Base-by-base conservation (phyloP, 2,113 vertebrate genomes). In the Rutilus rutilus region DNA sequence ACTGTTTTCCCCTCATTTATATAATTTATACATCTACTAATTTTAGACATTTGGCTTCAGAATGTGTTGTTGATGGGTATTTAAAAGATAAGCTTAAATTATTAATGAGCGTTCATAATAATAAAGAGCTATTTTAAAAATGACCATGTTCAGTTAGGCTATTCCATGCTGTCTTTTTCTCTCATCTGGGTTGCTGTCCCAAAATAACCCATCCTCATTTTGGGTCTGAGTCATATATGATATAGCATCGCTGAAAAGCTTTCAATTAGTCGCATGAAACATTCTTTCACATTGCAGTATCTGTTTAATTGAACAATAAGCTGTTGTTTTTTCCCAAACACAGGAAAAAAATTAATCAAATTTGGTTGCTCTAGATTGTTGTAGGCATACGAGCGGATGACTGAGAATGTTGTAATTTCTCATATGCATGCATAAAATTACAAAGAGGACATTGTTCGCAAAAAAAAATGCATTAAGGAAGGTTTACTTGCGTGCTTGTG, bases 201-300 rank as follows among this genome's bases (percentile, higher is more conserved):
- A 76, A 86, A 86, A 82, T 86, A 82, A 65, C 85, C 57, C 42
- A 50, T 15, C 45, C 69, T 76, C n/a, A 77, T 25, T 78, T 87
- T 52, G 25, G 19, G 15, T 54, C 47, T 87, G 80, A 83, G 39
- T 87, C 80, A 83, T 71, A 52, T 10, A 30, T 54, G 65, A 83
- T 42, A 76, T 47, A 42, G 60, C 73, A 82, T 86, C 36, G 3
- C 60, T 67, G 60, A 50, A 80, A 25, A 65, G 77, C 60, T 54
- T 45, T 57, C 2, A 45, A 62, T 54, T 76, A 12, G 14, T 74
- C 36, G 67, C 36, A 33, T 52, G 59, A 67, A 77, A 67, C n/a
- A 33, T 67, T 30, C 30, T 77, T 25, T 12, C 45, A 65, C 39
- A 39, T 42, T 75, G 17, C 6, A 21, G 25, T 74, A 50, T 71